Base-by-base conservation (phyloP, 2,113 vertebrate species). In the Struthidea cinerea region DNA sequence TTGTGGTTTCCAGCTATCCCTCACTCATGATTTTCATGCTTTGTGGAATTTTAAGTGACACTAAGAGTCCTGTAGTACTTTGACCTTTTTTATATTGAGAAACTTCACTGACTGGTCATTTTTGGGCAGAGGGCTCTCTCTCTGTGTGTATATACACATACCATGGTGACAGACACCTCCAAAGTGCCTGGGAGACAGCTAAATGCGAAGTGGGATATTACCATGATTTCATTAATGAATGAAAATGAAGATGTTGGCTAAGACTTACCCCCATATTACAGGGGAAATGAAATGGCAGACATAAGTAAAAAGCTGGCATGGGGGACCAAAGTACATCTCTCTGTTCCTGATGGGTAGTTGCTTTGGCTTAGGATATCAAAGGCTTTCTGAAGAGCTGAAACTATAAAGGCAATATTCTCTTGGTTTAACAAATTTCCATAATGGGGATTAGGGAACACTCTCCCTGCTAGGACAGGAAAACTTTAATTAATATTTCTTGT, bases 301-400 rank as follows among this genome's bases (percentile, higher is more conserved):
- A 5, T 88, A 88, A 96, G 91, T 97, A 87, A 95, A 89, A 94
- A 71, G 64, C 76, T 96, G 96, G 90, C 91, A 88, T 73, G 57
- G 71, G 55, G 49, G 57, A 88, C 60, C 81, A 60, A 94, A 96
- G 88, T 53, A 23, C 27, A 3, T 84, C 46, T 57, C 79, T 71
- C 46, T 33, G 56, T 73, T 94, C 74, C 80, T 96, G 80, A 92
- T 74, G 78, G 61, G 60, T 44, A 57, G 46, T 71, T 95, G 60
- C 90, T 84, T 90, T 94, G 96, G 90, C 93, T 96, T 82, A 84
- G 80, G 80, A 87, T 68, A 90, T 90, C 82, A 86, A 91, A 92
- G 65, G 59, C 86, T 95, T 96, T 96, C 64, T 86, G 77, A 78
- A 85, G 71, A 93, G 68, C 86, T 90, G 69, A 87, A 95, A 65